Percentiles rank a stretch among this genome's conserved stretches.
Conservation (phyloP, 30 jellyfish, hydroid and myxozoan genomes). For the Turritopsis rubra region DNA sequence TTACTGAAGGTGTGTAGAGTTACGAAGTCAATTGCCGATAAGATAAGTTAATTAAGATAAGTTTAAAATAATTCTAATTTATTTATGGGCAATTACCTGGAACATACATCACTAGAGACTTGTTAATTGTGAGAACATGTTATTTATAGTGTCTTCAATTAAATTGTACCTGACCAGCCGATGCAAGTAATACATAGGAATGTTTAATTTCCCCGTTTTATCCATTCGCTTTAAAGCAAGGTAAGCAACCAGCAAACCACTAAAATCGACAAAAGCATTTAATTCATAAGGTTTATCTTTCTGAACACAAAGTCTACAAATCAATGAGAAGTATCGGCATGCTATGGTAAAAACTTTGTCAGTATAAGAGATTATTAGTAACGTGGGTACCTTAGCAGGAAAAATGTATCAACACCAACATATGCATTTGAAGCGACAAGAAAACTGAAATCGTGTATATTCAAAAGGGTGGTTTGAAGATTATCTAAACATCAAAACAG, state of each 20-base stretch:
- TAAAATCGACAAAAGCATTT: conserved; percentile 5
- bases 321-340: background rate
- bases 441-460: conserved; percentile 42
- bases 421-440: conserved; percentile 43
- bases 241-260: conserved; percentile 68
- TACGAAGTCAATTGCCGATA: too few relatives aligned
- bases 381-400: conserved; percentile 43
- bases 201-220: conserved; percentile 40
- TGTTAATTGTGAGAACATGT: too few relatives aligned
- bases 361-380: background rate
- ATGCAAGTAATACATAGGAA: conserved; percentile 45
- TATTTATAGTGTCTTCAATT: background rate
- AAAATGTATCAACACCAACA: conserved; percentile 72
- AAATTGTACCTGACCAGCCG: conserved; percentile 46
- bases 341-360: too few relatives aligned
- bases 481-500: conserved; percentile 53
- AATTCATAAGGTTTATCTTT: background rate
- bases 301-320: background rate
- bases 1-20: too few relatives aligned
- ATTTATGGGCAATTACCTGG: background rate
- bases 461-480: background rate
- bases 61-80: too few relatives aligned
- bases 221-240: conserved; percentile 47
- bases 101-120: background rate
- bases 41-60: too few relatives aligned